Evolutionary conservation across 2,113 vertebrate genomes (phyloP).

Genomic region (Diphyllodes magnificus): DNA sequence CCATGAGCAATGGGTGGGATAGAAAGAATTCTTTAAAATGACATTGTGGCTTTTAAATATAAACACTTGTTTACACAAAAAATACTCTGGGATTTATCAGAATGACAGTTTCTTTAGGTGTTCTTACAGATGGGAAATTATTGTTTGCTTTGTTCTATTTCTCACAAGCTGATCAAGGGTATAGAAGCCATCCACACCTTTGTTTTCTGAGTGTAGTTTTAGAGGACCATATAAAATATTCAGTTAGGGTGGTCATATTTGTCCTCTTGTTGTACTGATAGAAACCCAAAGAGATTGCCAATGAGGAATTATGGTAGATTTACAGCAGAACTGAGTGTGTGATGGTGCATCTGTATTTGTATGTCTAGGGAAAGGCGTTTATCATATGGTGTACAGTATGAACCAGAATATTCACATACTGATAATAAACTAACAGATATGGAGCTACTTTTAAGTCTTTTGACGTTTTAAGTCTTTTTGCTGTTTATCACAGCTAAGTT

Average conservation of each 20-base stretch:
- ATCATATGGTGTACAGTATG: not conserved
- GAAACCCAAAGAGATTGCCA: not conserved
- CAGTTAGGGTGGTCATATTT: not conserved
- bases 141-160: not conserved
- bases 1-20: not conserved
- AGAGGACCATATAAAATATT: not conserved
- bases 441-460: not conserved
- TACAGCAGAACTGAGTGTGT: not conserved
- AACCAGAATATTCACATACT: not conserved
- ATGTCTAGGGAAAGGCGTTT: not conserved
- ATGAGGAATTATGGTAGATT: not conserved
- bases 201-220: not conserved
- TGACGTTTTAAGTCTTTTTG: not conserved
- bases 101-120: not conserved
- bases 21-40: not conserved
- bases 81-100: not conserved
- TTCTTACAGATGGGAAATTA: not conserved
- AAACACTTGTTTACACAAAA: constrained; percentile 13
- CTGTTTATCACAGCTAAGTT: not conserved
- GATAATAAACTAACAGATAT: not conserved
- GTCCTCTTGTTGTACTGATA: not conserved
- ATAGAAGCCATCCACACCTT: not conserved
- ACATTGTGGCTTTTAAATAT: not conserved
- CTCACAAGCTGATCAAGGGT: not conserved
- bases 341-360: not conserved